phyloP scores from a whole-genome alignment of 2,113 vertebrate species.

The Upupa epops region DNA sequence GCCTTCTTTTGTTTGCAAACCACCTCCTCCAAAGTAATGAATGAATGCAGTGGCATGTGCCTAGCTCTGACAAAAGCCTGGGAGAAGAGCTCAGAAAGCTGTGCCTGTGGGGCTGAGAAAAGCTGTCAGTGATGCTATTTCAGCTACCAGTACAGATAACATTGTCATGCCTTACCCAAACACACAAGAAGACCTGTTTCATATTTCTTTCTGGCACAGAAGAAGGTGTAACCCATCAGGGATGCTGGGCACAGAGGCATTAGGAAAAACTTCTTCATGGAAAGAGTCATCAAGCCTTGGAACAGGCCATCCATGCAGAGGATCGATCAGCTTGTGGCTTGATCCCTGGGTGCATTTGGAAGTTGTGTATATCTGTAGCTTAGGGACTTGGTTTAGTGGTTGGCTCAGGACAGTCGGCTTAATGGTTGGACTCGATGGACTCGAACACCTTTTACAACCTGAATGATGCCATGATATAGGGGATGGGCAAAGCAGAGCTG shows the following conservation, averaged over 20 bases:
- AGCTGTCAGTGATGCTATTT: neutral
- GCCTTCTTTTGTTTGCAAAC: slow-evolving; percentile 17
- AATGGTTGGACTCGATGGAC: no score
- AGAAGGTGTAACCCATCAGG: neutral
- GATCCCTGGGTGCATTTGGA: no score
- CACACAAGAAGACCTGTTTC: neutral
- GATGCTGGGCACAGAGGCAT: neutral
- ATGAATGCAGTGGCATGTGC: neutral
- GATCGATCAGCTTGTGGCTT: no score
- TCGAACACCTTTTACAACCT: no score
- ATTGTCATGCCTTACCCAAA: neutral
- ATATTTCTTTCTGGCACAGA: neutral
- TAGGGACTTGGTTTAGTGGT: no score
- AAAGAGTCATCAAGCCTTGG: no score
- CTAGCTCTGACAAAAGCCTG: slow-evolving; percentile 30
- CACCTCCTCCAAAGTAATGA: neutral
- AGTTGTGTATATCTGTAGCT: no score
- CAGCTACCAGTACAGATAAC: neutral
- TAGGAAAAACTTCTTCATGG: no score
- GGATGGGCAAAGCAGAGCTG: neutral
- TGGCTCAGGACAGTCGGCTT: no score
- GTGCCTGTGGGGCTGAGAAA: neutral
- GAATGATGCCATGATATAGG: neutral
- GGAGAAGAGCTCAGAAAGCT: neutral
- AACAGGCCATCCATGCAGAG: no score